phyloP scores from a whole-genome alignment of 1,140 invertebrate genomes.

The Neodiprion pinetum region DNA sequence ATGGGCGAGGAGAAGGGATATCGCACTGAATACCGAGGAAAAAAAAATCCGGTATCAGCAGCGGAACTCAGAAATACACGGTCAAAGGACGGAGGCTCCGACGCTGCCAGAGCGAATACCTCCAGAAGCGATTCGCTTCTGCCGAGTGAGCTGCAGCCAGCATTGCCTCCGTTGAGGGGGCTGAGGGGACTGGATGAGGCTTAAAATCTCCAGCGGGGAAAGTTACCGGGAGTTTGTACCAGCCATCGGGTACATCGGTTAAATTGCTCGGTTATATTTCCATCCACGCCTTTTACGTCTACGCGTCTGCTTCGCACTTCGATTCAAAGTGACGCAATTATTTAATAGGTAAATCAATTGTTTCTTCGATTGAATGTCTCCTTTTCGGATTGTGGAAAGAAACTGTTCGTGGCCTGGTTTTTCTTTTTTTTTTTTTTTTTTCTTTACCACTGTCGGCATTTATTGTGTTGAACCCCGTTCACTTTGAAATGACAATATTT shows the following conservation, averaged over 20 bases:
- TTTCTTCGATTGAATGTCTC: too few relatives aligned
- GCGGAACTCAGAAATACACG: neutral
- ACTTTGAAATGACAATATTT: too few relatives aligned
- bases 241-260: neutral
- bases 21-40: neutral
- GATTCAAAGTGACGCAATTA: too few relatives aligned
- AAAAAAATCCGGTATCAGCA: neutral
- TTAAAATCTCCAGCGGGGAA: neutral
- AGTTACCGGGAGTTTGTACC: neutral
- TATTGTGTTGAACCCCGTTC: too few relatives aligned
- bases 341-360: too few relatives aligned
- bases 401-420: too few relatives aligned
- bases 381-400: too few relatives aligned
- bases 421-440: too few relatives aligned
- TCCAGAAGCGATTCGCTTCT: constrained; percentile 7
- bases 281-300: too few relatives aligned
- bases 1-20: neutral
- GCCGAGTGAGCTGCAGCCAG: constrained; percentile 1
- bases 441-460: too few relatives aligned
- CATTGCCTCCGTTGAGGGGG: constrained; percentile 1
- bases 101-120: neutral
- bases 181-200: neutral
- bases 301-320: too few relatives aligned
- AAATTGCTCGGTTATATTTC: neutral
- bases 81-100: neutral